Conservation (phyloP, 2,797 vertebrate species). For the Taeniopygia guttata region DNA sequence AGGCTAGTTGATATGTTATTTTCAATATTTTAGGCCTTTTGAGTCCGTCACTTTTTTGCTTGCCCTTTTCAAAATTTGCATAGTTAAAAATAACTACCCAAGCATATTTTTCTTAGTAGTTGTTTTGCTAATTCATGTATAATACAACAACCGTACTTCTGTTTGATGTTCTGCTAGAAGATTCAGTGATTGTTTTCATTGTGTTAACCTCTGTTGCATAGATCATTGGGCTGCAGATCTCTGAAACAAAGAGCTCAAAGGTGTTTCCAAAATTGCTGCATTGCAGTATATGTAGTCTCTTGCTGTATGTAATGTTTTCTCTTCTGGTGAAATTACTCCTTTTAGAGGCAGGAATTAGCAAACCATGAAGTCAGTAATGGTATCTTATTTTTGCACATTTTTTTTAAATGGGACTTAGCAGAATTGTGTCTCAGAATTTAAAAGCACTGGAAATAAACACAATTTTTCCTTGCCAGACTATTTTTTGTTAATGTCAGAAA, state of each 20-base stretch:
- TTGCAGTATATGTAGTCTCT: background rate
- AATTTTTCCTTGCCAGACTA: background rate
- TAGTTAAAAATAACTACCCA: background rate
- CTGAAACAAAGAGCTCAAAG: background rate
- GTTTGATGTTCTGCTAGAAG: background rate
- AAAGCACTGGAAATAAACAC: background rate
- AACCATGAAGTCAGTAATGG: background rate
- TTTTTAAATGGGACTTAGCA: background rate
- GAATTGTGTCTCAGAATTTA: background rate
- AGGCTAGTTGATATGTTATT: background rate
- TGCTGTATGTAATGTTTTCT: background rate
- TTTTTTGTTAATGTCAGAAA: background rate
- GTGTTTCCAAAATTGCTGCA: background rate
- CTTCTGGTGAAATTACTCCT: background rate
- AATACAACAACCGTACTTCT: background rate
- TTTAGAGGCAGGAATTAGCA: background rate
- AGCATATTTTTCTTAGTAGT: background rate
- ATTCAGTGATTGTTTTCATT: background rate
- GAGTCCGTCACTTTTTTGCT: background rate
- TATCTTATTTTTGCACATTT: background rate
- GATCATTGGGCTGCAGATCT: background rate
- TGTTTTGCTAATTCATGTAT: background rate
- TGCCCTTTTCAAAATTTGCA: background rate
- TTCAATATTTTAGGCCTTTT: background rate
- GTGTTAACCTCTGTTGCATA: background rate